Evolutionary conservation across 2,888 invertebrate species (phyloP), one percentile per base, ranked within the genome.

Genomic region (Ennomos quercinarius): DNA sequence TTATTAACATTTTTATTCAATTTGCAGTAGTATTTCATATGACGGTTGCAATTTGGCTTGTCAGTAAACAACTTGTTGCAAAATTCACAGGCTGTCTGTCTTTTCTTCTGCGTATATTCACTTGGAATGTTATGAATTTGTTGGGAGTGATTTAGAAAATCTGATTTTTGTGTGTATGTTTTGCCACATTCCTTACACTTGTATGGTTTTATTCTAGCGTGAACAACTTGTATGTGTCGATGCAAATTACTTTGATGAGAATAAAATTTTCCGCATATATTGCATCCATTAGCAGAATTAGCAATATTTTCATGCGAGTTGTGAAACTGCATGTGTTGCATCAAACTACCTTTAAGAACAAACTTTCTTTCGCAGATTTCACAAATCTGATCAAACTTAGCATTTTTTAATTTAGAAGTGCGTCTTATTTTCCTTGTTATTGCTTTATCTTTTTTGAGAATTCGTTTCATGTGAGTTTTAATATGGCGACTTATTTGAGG

Each of bases 151-250:
- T 36, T 1, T 36, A 11, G 35, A 11, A 35, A 35, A 45, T 45
- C 45, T 11, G 9, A 35, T 11, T 35, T 45, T 11, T 45, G 45
- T 11, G 9, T 45, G 35, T 11, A 45, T 12, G 8, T 35, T 35
- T 45, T 45, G 4, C 12, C 35, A 35, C 45, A 45, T 45, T 35
- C 35, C 2, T 45, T 35, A 11, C 45, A 45, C 11, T 35, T 45
- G 35, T n/a, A 11, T 8, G 45, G 45, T 45, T 46, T 46, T 8
- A 13, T 46, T 13, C 37, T 13, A 10, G 10, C 46, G 36, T 46
- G 46, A 46, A 37, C 37, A 37, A 37, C 17, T 37, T 36, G 10
- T 46, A 37, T 1, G 37, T 46, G 46, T 10, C 46, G 36, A 10
- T 10, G 8, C 9, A 46, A 36, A 13, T 10, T 17, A 11, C 37